Evolutionary conservation across 2,113 vertebrate genomes (phyloP).

Genomic region (Neodontobutis hainanensis): DNA sequence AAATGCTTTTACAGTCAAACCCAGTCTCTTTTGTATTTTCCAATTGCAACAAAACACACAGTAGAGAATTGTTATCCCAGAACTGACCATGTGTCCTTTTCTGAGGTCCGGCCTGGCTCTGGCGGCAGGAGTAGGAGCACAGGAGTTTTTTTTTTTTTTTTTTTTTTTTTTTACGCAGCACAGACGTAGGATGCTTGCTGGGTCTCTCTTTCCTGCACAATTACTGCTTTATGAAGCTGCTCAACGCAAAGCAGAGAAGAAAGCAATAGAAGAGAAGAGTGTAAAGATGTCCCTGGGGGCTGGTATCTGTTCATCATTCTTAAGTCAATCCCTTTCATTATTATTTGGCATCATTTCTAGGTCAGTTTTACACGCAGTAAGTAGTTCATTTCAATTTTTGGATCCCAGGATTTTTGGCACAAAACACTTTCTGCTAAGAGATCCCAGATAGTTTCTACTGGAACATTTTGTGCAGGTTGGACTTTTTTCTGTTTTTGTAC

Average conservation of each 20-base stretch:
- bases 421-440: neutral
- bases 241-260: slow-evolving; percentile 39
- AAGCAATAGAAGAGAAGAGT: slow-evolving; percentile 29
- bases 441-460: neutral
- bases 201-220: slow-evolving; percentile 58
- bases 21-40: slow-evolving; percentile 41
- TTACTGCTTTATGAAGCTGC: slow-evolving; percentile 54
- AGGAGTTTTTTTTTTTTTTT: slow-evolving; percentile 40
- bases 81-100: slow-evolving; percentile 59
- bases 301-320: slow-evolving; percentile 43
- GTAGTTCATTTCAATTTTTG: slow-evolving; percentile 4
- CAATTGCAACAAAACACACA: slow-evolving; percentile 40
- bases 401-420: neutral
- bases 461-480: too few species aligned
- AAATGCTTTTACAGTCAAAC: slow-evolving; percentile 43
- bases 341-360: slow-evolving; percentile 27
- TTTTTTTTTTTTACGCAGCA: slow-evolving; percentile 45
- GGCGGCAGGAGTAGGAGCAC: slow-evolving; percentile 47
- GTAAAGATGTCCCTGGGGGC: slow-evolving; percentile 47
- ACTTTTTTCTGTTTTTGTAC: neutral
- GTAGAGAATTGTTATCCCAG: slow-evolving; percentile 41
- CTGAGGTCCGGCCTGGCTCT: slow-evolving; percentile 31
- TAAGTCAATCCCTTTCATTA: slow-evolving; percentile 17
- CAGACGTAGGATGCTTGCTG: slow-evolving; percentile 58
- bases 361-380: slow-evolving; percentile 12